Conservation (phyloP, 1,140 invertebrate species). For the Anagrus nilaparvatae region DNA sequence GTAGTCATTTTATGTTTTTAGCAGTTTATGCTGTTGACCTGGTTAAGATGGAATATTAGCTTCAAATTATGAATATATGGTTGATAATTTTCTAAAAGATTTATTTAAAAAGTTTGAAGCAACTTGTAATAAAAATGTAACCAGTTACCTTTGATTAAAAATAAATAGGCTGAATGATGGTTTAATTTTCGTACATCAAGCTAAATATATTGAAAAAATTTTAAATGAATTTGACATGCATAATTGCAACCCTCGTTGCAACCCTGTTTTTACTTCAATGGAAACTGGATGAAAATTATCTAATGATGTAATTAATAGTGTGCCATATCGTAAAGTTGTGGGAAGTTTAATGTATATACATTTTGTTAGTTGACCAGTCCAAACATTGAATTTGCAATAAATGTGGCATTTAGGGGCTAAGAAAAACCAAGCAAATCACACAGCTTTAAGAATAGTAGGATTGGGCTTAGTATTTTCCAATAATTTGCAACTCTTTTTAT, state of each 20-base stretch:
- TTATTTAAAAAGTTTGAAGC: slow-evolving; percentile 5
- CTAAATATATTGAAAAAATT: slow-evolving; percentile 11
- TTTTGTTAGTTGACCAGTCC: slow-evolving; percentile 25
- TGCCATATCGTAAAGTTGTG: slow-evolving; percentile 20
- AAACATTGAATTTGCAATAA: slow-evolving; percentile 21
- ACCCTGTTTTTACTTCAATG: background rate
- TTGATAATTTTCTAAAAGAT: slow-evolving; percentile 4
- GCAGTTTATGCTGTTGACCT: slow-evolving; percentile 11
- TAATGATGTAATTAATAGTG: background rate
- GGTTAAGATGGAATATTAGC: slow-evolving; percentile 14
- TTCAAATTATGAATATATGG: slow-evolving; percentile 1
- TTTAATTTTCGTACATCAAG: slow-evolving; percentile 9
- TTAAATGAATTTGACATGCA: slow-evolving; percentile 9
- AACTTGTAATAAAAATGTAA: background rate
- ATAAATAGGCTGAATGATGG: slow-evolving; percentile 3
- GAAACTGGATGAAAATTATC: background rate
- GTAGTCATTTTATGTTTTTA: background rate
- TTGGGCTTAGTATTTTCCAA: too few species aligned
- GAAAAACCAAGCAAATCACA: slow-evolving; percentile 5
- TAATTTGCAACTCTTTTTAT: too few species aligned
- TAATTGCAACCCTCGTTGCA: too few species aligned
- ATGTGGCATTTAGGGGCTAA: slow-evolving; percentile 3
- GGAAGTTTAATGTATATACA: slow-evolving; percentile 27
- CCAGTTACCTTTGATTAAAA: slow-evolving; percentile 5
- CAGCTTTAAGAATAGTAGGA: too few species aligned